Base-by-base conservation (phyloP, 2,113 vertebrate genomes). In the rabbit (Oryctolagus cuniculus) region DNA sequence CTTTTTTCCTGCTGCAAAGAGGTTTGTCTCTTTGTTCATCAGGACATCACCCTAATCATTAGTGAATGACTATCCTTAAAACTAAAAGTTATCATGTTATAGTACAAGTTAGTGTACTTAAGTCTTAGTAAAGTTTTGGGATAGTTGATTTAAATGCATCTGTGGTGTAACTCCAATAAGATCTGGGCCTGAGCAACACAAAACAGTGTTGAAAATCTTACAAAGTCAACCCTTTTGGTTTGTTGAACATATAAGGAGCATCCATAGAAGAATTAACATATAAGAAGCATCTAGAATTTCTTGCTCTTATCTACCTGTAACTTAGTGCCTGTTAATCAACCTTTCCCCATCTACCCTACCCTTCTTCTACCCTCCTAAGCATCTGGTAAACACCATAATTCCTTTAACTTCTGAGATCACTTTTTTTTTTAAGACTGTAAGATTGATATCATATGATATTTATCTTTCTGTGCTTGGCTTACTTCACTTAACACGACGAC, bases 201-300 rank as follows among this genome's bases (percentile, higher is more conserved):
- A n/a, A 80, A 53, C 49, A 67, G 15, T 80, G 83, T 88, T 83
- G 86, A 72, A 75, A 94, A 66, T 51, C 63, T 66, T 85, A 55
- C 21, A 81, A 93, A 94, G 67, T 67, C 29, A 91, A 63, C 13
- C 22, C 64, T 81, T 91, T 25, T 66, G 51, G 69, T 93, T 93
- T 74, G 55, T 29, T 70, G 49, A 69, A 63, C 21, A 29, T 51
- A 9, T 69, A 79, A 38, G 38, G 51, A 51, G 10, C 25, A 84
- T 34, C 66, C 51, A 27, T 80, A 44, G 44, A 44, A 44, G 44
- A 44, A 44, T 44, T 44, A 69, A 63, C 21, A 29, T 51, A 9
- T 69, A 79, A 38, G 38, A 63, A 63, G 10, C 25, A 84, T 74
- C 81, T 44, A 66, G n/a, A 58, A 58, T 58, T 58, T 58, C 55